These are phyloP conservation scores for Barypeithes pellucidus DNA, from an alignment of 2,888 invertebrate species.

Conservation along the genomic window DNA sequence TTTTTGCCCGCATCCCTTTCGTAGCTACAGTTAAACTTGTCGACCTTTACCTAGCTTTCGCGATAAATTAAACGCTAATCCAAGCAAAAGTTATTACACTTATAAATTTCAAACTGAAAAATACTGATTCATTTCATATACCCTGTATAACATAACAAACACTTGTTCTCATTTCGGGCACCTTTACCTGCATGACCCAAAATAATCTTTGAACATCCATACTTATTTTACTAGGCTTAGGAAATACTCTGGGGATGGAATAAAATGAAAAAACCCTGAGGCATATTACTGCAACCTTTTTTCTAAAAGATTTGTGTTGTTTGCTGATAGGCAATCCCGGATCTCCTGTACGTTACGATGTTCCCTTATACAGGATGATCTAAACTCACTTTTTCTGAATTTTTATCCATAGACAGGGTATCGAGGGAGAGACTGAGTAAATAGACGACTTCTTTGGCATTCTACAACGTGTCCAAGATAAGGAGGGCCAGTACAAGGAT, in stretches of 20 bases:
- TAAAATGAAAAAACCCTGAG: slow-evolving; percentile 28
- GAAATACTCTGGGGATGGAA: background rate
- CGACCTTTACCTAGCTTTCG: no score
- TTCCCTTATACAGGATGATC: background rate
- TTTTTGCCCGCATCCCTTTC: no score
- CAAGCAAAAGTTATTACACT: no score
- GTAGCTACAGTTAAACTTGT: no score
- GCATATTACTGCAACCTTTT: slow-evolving; percentile 31
- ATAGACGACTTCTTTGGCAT: no score
- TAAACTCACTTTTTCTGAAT: background rate
- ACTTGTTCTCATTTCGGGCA: background rate
- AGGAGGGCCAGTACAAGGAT: no score
- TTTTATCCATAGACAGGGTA: background rate
- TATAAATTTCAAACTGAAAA: no score
- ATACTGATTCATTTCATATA: background rate
- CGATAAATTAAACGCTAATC: no score
- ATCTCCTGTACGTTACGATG: slow-evolving; percentile 3
- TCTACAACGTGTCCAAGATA: no score
- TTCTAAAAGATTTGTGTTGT: slow-evolving; percentile 30
- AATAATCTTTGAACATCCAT: slow-evolving; percentile 20
- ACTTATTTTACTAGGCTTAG: slow-evolving; percentile 3
- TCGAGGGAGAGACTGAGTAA: no score
- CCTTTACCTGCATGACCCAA: slow-evolving; percentile 8
- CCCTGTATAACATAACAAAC: background rate
- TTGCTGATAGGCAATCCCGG: slow-evolving; percentile 17